Evolutionary conservation across 2,888 invertebrate genomes (phyloP), one percentile per base, ranked within the genome.

Genomic region (Noctua comes): DNA sequence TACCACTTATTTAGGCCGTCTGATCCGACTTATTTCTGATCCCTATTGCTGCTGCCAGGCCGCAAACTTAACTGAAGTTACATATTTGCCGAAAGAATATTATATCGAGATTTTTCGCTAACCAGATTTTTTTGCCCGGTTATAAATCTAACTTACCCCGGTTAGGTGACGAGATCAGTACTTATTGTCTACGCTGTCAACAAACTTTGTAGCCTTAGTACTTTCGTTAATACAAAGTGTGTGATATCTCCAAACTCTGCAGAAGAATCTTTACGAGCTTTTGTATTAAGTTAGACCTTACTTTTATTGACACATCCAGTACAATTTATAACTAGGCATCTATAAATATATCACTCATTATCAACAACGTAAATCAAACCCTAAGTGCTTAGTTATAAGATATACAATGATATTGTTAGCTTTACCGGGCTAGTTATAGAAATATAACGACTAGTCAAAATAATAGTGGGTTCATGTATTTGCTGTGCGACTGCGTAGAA

Each of bases 291-390:
- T 16, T 31, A n/a, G 6, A 4, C 24, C 27, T 68, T n/a, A 62
- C 46, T 48, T 57, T 24, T n/a, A 72, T 68, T 73, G 68, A 8
- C 83, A 65, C 68, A 80, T 87, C 88, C 48, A 87, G 84, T 57
- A 62, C 10, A 27, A 27, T 40, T 43, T 76, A 76, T 48, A n/a
- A 57, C 79, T 24, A 21, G 36, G 80, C 68, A 48, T 54, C 62
- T 62, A 68, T 77, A 73, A 78, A 82, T 85, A 76, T 74, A 70
- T 69, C 13, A 51, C 72, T 65, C 68, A 71, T 79, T 81, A 82
- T 77, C 75, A 80, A 75, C 77, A 78, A 36, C 57, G 86, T 79
- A 87, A 85, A 86, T 86, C 77, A 80, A 77, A 83, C 83, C 62
- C 6, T 88, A 85, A 80, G 10, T 0, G 65, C 76, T 64, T 69